Evolutionary conservation across 2,888 invertebrate species (phyloP).

Genomic region (Pristionchus arcanus): DNA sequence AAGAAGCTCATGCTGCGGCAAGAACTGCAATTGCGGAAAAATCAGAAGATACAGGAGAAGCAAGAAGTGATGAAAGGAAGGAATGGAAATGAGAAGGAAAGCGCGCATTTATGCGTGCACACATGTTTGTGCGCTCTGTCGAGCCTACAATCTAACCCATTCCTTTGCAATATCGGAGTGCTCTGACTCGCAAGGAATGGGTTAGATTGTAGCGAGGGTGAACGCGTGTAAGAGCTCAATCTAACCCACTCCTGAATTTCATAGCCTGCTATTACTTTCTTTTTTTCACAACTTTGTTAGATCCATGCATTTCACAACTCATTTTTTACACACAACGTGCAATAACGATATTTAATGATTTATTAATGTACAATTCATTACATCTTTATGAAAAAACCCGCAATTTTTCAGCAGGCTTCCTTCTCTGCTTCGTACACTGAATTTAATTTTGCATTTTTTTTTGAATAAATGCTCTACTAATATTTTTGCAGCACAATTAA

Average conservation of each 20-base stretch:
- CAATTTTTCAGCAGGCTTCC: too few species aligned
- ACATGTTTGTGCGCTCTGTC: background rate
- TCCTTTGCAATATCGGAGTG: background rate
- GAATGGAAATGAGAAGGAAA: background rate
- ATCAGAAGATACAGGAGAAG: background rate
- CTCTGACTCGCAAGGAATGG: background rate
- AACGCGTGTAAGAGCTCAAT: background rate
- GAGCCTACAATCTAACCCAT: slow-evolving; percentile 4
- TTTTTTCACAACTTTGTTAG: too few species aligned
- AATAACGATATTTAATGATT: too few species aligned
- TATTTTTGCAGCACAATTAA: too few species aligned
- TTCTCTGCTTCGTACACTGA: too few species aligned
- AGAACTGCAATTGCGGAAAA: background rate
- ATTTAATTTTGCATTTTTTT: too few species aligned
- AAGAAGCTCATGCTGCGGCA: background rate
- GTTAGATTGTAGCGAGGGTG: background rate
- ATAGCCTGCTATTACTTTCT: too few species aligned
- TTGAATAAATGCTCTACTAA: too few species aligned
- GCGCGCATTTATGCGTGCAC: background rate
- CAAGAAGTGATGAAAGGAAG: background rate
- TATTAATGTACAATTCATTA: too few species aligned
- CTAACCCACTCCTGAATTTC: background rate
- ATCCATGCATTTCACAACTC: too few species aligned
- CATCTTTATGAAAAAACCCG: too few species aligned
- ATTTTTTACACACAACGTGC: too few species aligned